These are phyloP conservation scores for Holotrichia oblita DNA, from an alignment of 1,140 invertebrate genomes.

Conservation along the genomic window DNA sequence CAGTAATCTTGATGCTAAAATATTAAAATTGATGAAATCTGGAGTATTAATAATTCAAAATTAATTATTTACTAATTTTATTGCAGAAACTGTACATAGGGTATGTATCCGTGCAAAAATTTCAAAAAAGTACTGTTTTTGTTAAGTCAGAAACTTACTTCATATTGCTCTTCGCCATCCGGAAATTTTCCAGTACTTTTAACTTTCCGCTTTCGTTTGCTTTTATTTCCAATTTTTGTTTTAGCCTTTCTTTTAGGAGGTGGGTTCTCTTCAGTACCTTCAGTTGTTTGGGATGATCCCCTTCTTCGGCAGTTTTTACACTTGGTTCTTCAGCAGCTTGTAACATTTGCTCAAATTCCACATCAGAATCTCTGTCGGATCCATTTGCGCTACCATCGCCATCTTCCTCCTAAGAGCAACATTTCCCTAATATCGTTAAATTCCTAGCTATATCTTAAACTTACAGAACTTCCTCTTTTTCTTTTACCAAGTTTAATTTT, in stretches of 20 bases:
- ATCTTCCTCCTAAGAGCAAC: constrained; percentile 75
- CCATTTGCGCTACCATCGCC: constrained; percentile 76
- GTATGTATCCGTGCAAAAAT: background rate
- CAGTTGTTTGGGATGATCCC: constrained; percentile 47
- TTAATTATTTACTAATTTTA: too few species aligned
- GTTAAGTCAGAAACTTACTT: constrained; percentile 61
- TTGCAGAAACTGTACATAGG: background rate
- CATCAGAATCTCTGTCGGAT: constrained; percentile 89
- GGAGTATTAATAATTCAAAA: background rate
- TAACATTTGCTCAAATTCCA: constrained; percentile 94
- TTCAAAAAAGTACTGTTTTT: background rate
- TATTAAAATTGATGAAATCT: constrained; percentile 93
- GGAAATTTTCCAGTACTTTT: constrained; percentile 87
- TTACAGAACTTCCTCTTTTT: constrained; percentile 86
- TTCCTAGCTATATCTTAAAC: constrained; percentile 48
- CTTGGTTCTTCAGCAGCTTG: constrained; percentile 77
- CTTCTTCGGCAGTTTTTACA: constrained; percentile 61
- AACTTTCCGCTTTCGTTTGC: constrained; percentile 91
- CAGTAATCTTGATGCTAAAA: too few species aligned
- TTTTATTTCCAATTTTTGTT: constrained; percentile 91
- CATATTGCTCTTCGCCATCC: constrained; percentile 85
- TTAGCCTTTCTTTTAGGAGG: constrained; percentile 83
- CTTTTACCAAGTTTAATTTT: constrained; percentile 95
- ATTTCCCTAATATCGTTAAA: constrained; percentile 27
- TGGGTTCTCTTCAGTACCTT: constrained; percentile 58